phyloP scores from a whole-genome alignment of 2,888 invertebrate genomes.

The Stegana nigrithorax region DNA sequence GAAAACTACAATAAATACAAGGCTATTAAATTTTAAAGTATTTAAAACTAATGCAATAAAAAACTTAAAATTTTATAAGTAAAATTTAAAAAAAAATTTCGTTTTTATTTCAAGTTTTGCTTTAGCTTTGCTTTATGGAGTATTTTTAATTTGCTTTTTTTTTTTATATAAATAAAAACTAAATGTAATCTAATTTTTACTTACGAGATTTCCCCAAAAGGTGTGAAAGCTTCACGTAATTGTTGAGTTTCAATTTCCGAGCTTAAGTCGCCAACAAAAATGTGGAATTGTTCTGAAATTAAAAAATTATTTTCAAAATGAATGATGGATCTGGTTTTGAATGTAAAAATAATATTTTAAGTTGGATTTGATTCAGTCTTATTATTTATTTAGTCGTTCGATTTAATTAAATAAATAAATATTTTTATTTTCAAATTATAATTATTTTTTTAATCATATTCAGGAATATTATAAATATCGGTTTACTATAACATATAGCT shows the following conservation, averaged over 20 bases:
- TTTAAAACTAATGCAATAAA: constrained; percentile 24
- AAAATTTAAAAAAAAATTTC: constrained; percentile 34
- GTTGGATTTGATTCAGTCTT: too few species aligned
- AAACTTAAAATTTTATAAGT: constrained; percentile 44
- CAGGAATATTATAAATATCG: too few species aligned
- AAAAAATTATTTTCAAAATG: too few species aligned
- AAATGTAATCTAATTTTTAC: constrained; percentile 69
- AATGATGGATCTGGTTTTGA: too few species aligned
- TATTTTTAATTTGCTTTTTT: constrained; percentile 13
- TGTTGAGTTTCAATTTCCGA: constrained; percentile 99
- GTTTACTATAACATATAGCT: too few species aligned
- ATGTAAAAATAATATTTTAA: constrained; percentile 16
- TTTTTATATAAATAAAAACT: constrained; percentile 38
- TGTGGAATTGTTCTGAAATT: constrained; percentile 97
- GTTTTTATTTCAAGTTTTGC: constrained; percentile 27
- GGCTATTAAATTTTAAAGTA: too few species aligned
- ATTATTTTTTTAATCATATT: too few species aligned
- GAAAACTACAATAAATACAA: too few species aligned
- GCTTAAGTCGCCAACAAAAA: constrained; percentile 99
- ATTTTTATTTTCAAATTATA: too few species aligned
- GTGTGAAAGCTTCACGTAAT: constrained; percentile 95
- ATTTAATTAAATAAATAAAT: too few species aligned
- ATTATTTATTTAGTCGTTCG: too few species aligned
- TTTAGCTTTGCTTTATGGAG: constrained; percentile 36
- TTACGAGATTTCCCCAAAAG: constrained; percentile 99